Base-by-base conservation (phyloP, 2,113 vertebrate genomes). In the Ornithorhynchus anatinus region DNA sequence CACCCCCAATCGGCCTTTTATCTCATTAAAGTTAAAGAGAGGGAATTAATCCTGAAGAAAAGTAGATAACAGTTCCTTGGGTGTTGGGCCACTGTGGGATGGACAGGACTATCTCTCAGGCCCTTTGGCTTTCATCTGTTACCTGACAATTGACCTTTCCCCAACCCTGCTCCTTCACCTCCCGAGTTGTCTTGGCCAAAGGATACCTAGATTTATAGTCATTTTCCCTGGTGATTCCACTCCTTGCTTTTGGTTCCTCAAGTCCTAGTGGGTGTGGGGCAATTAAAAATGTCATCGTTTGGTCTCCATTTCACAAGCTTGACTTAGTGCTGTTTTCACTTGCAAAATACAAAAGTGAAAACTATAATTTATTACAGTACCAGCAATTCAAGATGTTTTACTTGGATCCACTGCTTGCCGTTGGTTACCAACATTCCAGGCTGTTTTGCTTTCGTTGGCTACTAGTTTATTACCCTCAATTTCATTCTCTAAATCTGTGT, bases 11-110 rank as follows among this genome's bases (percentile, higher is more conserved):
- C 63, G 79, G 90, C 90, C 91, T 92, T 94, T 94, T 94, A 96
- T 96, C 96, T 97, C 91, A 94, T 96, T 97, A 96, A 95, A 92
- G 92, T 92, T 95, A 94, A 96, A 94, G 92, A 95, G 74, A 92
- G 92, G 91, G 94, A 94, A 96, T 96, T 94, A 95, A 94, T 95
- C 91, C 90, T 85, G 73, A 92, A 91, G 76, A 91, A 91, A 87
- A 91, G 86, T 81, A 93, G 93, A 95, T 94, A 94, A 92, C 87
- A 89, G 74, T 64, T 68, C 64, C 52, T 83, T 88, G 84, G 82
- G 89, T 87, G 83, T 72, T 32, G 33, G 68, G 72, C 82, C 91
- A 92, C 77, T 43, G 69, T 57, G 84, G 81, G 60, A 20, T 36
- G 81, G 60, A 20, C 36, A 84, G 89, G 84, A 84, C 79, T 84